Base-by-base conservation (phyloP, 2,797 vertebrate species). In the Falco novaeseelandiae region DNA sequence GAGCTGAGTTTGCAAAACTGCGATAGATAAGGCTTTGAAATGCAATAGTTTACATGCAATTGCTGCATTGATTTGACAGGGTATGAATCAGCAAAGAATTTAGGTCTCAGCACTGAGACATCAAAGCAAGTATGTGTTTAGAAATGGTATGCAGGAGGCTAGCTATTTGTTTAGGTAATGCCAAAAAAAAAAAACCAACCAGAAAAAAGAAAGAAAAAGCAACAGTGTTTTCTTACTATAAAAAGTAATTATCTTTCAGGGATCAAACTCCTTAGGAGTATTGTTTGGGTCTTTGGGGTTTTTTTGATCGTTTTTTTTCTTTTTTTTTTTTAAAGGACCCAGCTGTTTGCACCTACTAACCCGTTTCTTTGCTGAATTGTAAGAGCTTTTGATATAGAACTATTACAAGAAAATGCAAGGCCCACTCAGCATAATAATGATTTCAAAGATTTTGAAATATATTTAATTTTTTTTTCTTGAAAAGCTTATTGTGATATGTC, bases 61-160 rank as follows among this genome's bases (percentile, higher is more conserved):
- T 67, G 27, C 69, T 74, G 25, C 63, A 83, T 72, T 93, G 76
- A 87, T 84, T 91, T 96, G 58, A 89, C 77, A 95, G 88, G 30
- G 14, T 87, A 79, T 84, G 94, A 97, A 73, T 96, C 93, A 96
- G 93, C 77, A 87, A 96, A 95, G 48, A 90, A 73, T 87, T 95
- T 87, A 55, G 12, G 52, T 93, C 66, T 26, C 71, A 90, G 73
- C 14, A 76, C 48, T 70, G 67, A 95, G 71, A 93, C 63, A 93
- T 92, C 55, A 94, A 93, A 92, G 40, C 48, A 87, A 89, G 22
- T 27, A 70, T 23, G 14, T 44, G 46, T 89, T 73, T 84, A 63
- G 55, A 84, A 89, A 76, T 27, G 4, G 27, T 40, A 63, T 67
- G 17, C 40, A 65, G 49, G 11, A 89, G 25, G 34, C 40, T 79